Base-by-base conservation (phyloP, 2,797 vertebrate species). In the Sebastes flavidus region DNA sequence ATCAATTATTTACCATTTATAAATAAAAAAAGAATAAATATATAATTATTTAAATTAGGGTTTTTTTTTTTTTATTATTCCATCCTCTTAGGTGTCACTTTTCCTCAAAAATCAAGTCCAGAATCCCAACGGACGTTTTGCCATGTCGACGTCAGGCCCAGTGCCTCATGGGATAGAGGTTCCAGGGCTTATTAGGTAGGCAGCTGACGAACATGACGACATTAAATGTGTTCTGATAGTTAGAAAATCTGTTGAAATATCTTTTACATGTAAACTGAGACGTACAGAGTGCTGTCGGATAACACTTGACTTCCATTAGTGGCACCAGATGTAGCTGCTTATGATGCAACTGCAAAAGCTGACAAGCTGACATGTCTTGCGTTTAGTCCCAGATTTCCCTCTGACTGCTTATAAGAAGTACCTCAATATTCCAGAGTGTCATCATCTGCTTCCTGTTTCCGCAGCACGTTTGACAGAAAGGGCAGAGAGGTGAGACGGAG, bases 171-270 rank as follows among this genome's bases (percentile, higher is more conserved):
- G 97, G 68, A 95, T 93, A 1, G 96, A 97, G 36, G 95, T 98
- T 14, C 98, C 98, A 0, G 98, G 98, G 16, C 89, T 97, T 58
- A 98, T 99, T 89, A 97, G 97, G 98, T 98, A 75, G 20, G 69
- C 5, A 68, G 13, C 49, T 25, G 11, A 69, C 11, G 3, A 10
- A 16, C 27, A 63, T 4, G 8, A 2, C 5, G 6, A 2, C 5
- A 30, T 4, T 29, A 4, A 29, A 62, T 24, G 10, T 27, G 5
- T 32, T 38, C 3, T 65, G 18, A 42, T 56, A 10, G 20, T 63
- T 20, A 52, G 2, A 25, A 55, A 24, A 29, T 29, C 38, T 60
- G 9, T 24, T 46, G 10, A 34, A 29, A 29, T 2, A 27, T 54
- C 10, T 38, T 42, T 38, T 59, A 42, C 30, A 69, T 58, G 14